Evolutionary conservation across 1,140 invertebrate genomes (phyloP), one percentile per base, ranked within the genome.

Genomic region (Drosophila murphyi): DNA sequence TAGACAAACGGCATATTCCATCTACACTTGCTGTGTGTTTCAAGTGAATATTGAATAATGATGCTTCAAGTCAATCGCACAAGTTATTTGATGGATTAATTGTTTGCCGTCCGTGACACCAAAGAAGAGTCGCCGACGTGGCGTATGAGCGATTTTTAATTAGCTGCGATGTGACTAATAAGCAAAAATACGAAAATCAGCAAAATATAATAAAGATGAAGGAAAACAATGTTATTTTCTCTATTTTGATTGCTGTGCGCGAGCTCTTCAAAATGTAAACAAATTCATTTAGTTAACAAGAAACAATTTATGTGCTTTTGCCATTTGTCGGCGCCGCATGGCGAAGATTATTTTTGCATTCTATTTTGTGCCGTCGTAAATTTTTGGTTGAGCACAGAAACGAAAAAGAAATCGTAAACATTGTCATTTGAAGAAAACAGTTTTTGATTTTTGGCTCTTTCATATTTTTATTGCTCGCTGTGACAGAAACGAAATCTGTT

Each of bases 61-160:
- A 48, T 61, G 45, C 20, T 50, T 61, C 8, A 34, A 37, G 31
- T 20, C n/a, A 47, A 32, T 35, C 7, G 41, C 63, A 48, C 7
- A 39, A 12, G 37, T 8, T 62, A 41, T 28, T 20, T 45, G 59
- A 62, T 43, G 8, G 65, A 39, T 74, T 34, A 43, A 70, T 69
- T 69, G 59, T 45, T 56, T 52, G 45, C 35, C 48, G 50, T 55
- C 45, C 48, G 31, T 55, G 43, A 56, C 32, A 56, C 52, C 48
- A 64, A 64, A 64, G 39, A 47, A 64, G 39, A 47, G 41, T 10
- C 5, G 51, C 5, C n/a, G 10, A 43, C 10, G 54, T 47, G 60
- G 47, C 72, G 72, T 75, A 75, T 75, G 54, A 47, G 60, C 72
- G 60, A 75, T 72, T 59, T 75, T 64, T 75, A 71, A 75, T 75